phyloP scores from a whole-genome alignment of 2,888 invertebrate species.

The Agriopis aurantiaria region DNA sequence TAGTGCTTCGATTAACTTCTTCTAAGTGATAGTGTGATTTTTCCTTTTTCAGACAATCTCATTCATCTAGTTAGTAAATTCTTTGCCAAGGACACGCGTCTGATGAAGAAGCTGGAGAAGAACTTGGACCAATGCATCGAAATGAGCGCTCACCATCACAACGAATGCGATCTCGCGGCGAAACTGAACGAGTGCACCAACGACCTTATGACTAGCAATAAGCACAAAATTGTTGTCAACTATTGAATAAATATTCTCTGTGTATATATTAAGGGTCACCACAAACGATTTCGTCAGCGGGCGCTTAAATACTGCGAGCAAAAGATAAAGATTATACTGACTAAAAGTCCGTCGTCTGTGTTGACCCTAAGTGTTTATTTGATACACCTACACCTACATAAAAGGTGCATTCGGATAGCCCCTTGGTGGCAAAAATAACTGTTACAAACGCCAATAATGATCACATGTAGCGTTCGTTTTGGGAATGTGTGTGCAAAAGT shows the following conservation, averaged over 20 bases:
- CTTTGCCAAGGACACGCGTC: conserved; percentile 72
- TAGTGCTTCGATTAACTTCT: no score
- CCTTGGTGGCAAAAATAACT: no score
- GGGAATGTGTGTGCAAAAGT: no score
- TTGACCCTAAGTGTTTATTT: no score
- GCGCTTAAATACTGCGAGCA: no score
- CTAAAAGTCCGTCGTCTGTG: no score
- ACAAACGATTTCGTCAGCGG: no score
- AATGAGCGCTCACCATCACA: conserved; percentile 58
- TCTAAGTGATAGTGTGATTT: neutral
- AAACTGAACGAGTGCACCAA: conserved; percentile 77
- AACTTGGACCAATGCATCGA: conserved; percentile 76
- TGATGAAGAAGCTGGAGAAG: conserved; percentile 78
- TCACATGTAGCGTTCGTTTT: no score
- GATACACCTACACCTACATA: no score
- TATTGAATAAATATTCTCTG: conserved; percentile 44
- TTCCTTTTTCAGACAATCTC: conserved; percentile 65
- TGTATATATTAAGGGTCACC: neutral
- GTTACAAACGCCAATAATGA: no score
- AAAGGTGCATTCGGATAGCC: no score
- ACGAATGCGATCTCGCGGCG: conserved; percentile 73
- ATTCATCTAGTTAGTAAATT: conserved; percentile 72
- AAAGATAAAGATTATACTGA: no score
- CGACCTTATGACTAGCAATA: conserved; percentile 74
- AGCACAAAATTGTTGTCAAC: conserved; percentile 70